A percentile compares a stretch with the other conserved stretches of the same genome.
These are phyloP conservation scores for Zootoca vivipara DNA, from an alignment of 2,113 vertebrate genomes.

Conservation along the genomic window DNA sequence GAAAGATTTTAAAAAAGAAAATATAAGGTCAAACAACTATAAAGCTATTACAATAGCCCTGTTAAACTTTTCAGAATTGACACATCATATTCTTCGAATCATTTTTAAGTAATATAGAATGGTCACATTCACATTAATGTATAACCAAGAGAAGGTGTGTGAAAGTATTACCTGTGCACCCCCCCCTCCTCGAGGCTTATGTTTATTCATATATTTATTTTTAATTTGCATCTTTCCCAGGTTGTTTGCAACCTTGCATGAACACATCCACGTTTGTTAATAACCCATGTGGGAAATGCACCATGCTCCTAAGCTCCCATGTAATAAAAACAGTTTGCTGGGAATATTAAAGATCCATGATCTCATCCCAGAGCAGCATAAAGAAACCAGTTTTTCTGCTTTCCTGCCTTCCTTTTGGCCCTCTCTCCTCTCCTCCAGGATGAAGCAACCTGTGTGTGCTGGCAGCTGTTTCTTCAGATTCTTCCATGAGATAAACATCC, in stretches of 20 bases:
- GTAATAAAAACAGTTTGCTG: slow-evolving; percentile 38
- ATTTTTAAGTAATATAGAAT: no score
- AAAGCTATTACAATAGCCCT: no score
- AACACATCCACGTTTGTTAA: not conserved
- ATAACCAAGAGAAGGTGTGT: not conserved
- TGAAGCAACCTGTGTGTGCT: slow-evolving; percentile 60
- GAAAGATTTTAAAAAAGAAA: no score
- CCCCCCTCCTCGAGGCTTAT: not conserved
- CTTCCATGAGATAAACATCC: slow-evolving; percentile 53
- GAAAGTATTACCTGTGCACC: not conserved
- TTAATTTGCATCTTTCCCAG: not conserved
- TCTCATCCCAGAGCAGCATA: slow-evolving; percentile 64
- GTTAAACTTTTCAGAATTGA: no score
- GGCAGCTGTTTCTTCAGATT: slow-evolving; percentile 57
- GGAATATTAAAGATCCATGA: slow-evolving; percentile 58
- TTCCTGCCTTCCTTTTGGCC: slow-evolving; percentile 26
- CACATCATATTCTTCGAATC: no score
- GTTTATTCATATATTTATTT: not conserved
- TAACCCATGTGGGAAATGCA: not conserved
- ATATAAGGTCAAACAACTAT: no score
- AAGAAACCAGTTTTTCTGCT: slow-evolving; percentile 74
- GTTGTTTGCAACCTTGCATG: not conserved
- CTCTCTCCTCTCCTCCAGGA: slow-evolving; percentile 38
- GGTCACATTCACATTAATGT: no score
- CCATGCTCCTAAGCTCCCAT: slow-evolving; percentile 48